Evolutionary conservation across 1,140 invertebrate species (phyloP).

Genomic region (Penaeus japonicus): DNA sequence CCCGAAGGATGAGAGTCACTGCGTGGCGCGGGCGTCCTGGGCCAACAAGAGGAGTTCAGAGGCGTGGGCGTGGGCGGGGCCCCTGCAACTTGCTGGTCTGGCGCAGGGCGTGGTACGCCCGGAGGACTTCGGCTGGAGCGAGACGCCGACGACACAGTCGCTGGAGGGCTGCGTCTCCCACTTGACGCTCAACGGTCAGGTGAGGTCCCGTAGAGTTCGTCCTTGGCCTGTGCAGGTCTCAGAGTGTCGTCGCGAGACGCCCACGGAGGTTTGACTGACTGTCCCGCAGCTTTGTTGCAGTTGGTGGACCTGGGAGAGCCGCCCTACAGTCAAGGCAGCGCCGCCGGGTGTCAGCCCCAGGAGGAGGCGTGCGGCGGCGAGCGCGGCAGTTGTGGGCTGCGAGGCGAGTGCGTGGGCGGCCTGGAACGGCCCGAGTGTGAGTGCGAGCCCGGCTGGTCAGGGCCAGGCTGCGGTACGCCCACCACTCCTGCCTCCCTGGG

Average conservation of each 20-base stretch:
- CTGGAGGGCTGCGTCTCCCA: conserved; percentile 38
- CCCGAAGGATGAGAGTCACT: background rate
- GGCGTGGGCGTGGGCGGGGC: background rate
- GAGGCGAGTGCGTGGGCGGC: conserved; percentile 10
- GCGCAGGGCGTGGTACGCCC: background rate
- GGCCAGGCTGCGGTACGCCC: background rate
- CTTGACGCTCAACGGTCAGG: conserved; percentile 33
- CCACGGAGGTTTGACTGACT: background rate
- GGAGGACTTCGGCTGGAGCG: conserved; percentile 3
- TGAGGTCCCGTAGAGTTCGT: conserved; percentile 4
- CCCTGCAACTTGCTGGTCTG: conserved; percentile 33
- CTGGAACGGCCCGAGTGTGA: conserved; percentile 4
- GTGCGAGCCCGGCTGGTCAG: conserved; percentile 28
- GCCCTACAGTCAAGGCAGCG: conserved; percentile 18
- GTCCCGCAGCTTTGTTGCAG: conserved; percentile 7
- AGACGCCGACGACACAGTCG: background rate
- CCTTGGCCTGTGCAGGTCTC: background rate
- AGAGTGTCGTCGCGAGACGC: background rate
- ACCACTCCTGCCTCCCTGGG: background rate
- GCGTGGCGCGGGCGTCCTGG: conserved; percentile 6
- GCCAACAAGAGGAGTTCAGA: background rate
- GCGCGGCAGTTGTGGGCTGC: background rate
- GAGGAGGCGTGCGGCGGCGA: background rate
- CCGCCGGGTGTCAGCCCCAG: conserved; percentile 1
- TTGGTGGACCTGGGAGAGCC: conserved; percentile 34